phyloP scores from a whole-genome alignment of 2,113 vertebrate species.

The Halichoeres trimaculatus region DNA sequence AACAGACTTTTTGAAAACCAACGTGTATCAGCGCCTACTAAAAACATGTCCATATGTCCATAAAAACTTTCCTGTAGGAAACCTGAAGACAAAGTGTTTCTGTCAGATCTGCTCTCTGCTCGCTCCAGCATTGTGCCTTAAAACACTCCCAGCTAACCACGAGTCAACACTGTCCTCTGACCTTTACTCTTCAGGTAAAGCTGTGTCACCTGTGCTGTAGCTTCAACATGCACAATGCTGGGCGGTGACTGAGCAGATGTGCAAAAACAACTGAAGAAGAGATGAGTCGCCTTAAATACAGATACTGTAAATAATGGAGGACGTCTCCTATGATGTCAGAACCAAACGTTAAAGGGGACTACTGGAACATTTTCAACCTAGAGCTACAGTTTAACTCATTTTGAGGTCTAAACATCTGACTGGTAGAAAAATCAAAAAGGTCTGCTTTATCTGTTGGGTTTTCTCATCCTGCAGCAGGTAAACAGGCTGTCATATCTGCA shows the following conservation, averaged over 20 bases:
- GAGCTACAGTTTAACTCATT: not conserved
- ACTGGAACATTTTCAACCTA: not conserved
- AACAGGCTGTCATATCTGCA: too few relatives aligned
- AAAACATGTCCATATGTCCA: not conserved
- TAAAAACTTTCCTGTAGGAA: not conserved
- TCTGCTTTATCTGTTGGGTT: too few relatives aligned
- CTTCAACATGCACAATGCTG: not conserved
- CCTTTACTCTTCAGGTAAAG: conserved; percentile 1
- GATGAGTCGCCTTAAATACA: conserved; percentile 62
- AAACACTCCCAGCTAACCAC: not conserved
- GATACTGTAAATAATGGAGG: conserved; percentile 20
- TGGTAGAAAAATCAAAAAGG: not conserved
- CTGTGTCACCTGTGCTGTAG: not conserved
- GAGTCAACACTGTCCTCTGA: conserved; percentile 1
- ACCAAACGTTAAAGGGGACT: not conserved
- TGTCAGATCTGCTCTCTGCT: conserved; percentile 20
- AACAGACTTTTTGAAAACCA: conserved; percentile 23
- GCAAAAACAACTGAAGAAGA: not conserved
- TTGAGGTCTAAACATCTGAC: not conserved
- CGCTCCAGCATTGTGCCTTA: not conserved
- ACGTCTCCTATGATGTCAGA: conserved; percentile 12
- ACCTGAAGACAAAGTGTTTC: not conserved
- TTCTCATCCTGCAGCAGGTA: too few relatives aligned
- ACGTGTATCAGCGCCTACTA: not conserved
- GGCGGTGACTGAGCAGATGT: conserved; percentile 18